Conservation (phyloP, 2,113 vertebrate species). For the Dicaeum eximium region DNA sequence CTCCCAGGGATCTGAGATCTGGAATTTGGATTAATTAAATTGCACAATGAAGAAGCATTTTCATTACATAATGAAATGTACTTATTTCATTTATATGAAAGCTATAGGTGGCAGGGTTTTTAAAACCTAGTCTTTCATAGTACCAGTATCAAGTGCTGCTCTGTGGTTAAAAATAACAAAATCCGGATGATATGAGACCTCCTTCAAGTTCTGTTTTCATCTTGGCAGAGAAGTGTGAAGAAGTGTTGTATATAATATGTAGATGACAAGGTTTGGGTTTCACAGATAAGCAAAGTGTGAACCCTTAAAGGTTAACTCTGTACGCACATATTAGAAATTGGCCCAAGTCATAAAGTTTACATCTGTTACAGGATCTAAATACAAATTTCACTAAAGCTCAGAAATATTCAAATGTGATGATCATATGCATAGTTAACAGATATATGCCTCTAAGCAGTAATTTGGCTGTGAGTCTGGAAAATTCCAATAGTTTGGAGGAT, state of each 20-base stretch:
- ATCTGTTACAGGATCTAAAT: conserved; percentile 50
- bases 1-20: background rate
- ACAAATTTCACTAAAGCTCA: conserved; percentile 53
- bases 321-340: conserved; percentile 6
- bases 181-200: conserved; percentile 9
- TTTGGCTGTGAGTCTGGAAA: conserved; percentile 63
- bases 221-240: conserved; percentile 25
- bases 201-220: conserved; percentile 46
- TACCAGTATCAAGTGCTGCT: background rate
- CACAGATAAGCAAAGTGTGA: conserved; percentile 53
- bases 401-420: conserved; percentile 58
- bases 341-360: conserved; percentile 12
- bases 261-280: conserved; percentile 39
- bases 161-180: conserved; percentile 33
- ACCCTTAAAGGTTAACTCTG: conserved; percentile 51
- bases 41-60: background rate
- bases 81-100: background rate
- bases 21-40: background rate
- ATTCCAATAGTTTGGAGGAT: conserved; percentile 60
- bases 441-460: conserved; percentile 14
- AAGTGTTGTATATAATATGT: conserved; percentile 29
- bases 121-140: background rate
- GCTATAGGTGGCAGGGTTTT: background rate
- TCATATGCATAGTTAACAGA: conserved; percentile 53
- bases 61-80: background rate